A percentile compares a stretch with the other conserved stretches of the same genome.
These are phyloP conservation scores for Drosophila prosaltans DNA, from an alignment of 1,140 invertebrate genomes.

Conservation along the genomic window DNA sequence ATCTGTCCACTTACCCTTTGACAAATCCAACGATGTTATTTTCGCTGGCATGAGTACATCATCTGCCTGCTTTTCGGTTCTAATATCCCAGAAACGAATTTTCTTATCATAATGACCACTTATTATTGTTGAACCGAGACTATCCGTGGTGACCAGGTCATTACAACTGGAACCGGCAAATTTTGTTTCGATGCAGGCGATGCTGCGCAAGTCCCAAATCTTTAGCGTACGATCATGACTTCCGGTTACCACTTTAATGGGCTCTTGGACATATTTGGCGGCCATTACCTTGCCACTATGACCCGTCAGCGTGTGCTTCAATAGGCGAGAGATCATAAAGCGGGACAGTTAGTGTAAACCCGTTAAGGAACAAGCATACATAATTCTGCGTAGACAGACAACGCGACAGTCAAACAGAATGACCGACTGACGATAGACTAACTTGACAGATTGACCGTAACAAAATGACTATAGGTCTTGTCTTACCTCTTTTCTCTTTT, in stretches of 20 bases:
- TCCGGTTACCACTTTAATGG: slow-evolving; percentile 95
- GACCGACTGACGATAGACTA: neutral
- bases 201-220: slow-evolving; percentile 97
- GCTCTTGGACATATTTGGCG: slow-evolving; percentile 95
- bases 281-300: slow-evolving; percentile 98
- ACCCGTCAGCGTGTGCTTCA: slow-evolving; percentile 97
- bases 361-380: slow-evolving; percentile 44
- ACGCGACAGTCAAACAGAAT: neutral
- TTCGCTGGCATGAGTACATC: slow-evolving; percentile 95
- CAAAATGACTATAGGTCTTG: neutral
- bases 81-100: slow-evolving; percentile 97
- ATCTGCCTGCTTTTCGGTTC: slow-evolving; percentile 90
- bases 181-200: slow-evolving; percentile 97
- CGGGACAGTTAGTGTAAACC: slow-evolving; percentile 38
- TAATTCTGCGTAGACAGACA: neutral
- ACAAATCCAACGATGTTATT: slow-evolving; percentile 97
- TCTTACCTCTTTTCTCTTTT: neutral
- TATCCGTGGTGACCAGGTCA: slow-evolving; percentile 95
- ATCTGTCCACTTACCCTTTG: slow-evolving; percentile 88
- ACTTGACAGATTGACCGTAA: slow-evolving; percentile 6
- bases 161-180: slow-evolving; percentile 98
- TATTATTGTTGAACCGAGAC: slow-evolving; percentile 95
- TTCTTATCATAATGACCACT: slow-evolving; percentile 99
- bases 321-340: slow-evolving; percentile 45
- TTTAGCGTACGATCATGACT: slow-evolving; percentile 98